phyloP scores from a whole-genome alignment of 2,797 vertebrate species.

The Pagetopsis macropterus region DNA sequence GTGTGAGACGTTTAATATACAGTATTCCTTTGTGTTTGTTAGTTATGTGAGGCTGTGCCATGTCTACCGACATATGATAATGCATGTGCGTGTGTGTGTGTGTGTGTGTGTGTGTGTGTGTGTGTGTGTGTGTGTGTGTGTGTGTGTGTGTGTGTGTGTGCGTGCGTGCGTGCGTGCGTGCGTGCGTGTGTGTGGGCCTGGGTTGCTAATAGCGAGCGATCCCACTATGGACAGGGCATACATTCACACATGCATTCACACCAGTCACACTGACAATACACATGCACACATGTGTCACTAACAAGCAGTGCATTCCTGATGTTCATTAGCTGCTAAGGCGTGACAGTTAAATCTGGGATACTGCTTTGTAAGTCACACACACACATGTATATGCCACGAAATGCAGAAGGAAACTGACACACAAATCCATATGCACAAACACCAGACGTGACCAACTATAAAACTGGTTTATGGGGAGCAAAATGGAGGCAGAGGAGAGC shows the following conservation, averaged over 20 bases:
- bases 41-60: conserved; percentile 9
- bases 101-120: too few relatives aligned
- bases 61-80: conserved; percentile 6
- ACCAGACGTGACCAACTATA: conserved; percentile 14
- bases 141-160: too few relatives aligned
- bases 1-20: not conserved
- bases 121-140: not conserved
- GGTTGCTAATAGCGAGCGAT: conserved; percentile 38
- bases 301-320: conserved; percentile 47
- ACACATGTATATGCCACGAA: not conserved
- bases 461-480: conserved; percentile 27
- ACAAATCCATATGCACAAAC: conserved; percentile 24
- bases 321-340: conserved; percentile 69
- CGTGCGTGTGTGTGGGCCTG: conserved; percentile 9
- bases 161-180: not conserved
- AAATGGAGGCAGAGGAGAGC: conserved; percentile 2
- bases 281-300: conserved; percentile 41
- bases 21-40: conserved; percentile 14
- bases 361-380: conserved; percentile 35
- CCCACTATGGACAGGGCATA: conserved; percentile 5
- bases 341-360: conserved; percentile 66
- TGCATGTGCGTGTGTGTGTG: conserved; percentile 11
- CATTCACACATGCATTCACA: not conserved
- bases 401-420: not conserved
- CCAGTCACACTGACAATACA: conserved; percentile 5